A percentile compares a stretch with the other conserved stretches of the same genome.
Evolutionary conservation across 1,140 invertebrate species (phyloP).

Genomic region (Ephestia elutella): DNA sequence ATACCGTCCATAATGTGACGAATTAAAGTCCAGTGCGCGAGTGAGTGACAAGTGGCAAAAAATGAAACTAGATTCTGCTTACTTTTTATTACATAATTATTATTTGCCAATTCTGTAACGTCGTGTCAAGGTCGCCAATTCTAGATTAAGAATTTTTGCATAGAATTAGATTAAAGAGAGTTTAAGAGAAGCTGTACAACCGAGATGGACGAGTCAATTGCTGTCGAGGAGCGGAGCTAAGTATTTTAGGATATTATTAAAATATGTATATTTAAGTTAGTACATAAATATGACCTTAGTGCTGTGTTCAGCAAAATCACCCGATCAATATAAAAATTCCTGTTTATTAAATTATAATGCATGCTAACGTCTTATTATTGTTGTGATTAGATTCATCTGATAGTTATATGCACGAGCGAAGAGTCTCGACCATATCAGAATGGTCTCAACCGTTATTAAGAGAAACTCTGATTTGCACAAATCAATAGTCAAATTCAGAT

Average conservation of each 20-base stretch:
- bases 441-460: too few species aligned
- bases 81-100: neutral
- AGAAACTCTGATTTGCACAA: too few species aligned
- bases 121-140: neutral
- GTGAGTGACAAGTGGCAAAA: neutral
- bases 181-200: neutral
- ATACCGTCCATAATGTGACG: neutral
- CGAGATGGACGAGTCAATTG: neutral
- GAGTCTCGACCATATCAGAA: too few species aligned
- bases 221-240: neutral
- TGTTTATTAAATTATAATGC: too few species aligned
- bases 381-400: too few species aligned
- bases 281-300: too few species aligned
- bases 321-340: too few species aligned
- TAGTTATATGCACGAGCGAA: too few species aligned
- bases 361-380: too few species aligned
- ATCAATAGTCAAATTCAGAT: too few species aligned
- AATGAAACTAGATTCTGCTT: too few species aligned
- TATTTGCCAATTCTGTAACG: neutral
- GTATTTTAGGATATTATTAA: neutral
- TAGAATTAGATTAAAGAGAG: neutral
- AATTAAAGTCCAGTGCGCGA: neutral
- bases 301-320: too few species aligned
- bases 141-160: neutral
- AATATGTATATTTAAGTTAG: neutral